These are phyloP conservation scores for Mamestra configurata DNA, from an alignment of 1,140 invertebrate species.

Conservation along the genomic window DNA sequence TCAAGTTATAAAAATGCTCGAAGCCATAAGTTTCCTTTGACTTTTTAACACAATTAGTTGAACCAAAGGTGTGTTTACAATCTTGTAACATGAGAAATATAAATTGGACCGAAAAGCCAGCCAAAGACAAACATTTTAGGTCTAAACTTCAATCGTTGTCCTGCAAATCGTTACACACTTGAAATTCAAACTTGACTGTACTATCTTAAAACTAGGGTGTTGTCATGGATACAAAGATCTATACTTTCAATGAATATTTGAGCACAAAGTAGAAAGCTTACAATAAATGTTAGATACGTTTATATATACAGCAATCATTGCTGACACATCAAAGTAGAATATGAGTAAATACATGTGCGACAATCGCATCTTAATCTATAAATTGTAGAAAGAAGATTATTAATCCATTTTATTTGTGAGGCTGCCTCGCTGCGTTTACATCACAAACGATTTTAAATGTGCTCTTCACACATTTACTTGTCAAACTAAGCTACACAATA, in stretches of 20 bases:
- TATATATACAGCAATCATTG: neutral
- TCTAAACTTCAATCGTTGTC: neutral
- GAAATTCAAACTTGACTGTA: conserved; percentile 32
- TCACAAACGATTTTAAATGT: neutral
- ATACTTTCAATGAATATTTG: conserved; percentile 57
- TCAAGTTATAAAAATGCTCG: too few species aligned
- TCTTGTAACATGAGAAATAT: neutral
- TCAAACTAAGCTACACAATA: neutral
- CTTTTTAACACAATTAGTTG: too few species aligned
- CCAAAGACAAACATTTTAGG: neutral
- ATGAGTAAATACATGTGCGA: conserved; percentile 1
- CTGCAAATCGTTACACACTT: conserved; percentile 5
- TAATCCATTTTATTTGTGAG: conserved; percentile 12
- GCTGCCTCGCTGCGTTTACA: conserved; percentile 16
- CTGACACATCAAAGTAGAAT: neutral
- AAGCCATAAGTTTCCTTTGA: too few species aligned
- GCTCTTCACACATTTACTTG: neutral
- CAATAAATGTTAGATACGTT: conserved; percentile 7
- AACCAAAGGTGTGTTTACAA: too few species aligned
- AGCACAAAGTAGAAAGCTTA: conserved; percentile 48
- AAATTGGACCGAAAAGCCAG: neutral
- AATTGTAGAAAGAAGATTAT: conserved; percentile 15
- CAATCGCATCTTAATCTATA: conserved; percentile 23
- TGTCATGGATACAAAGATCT: conserved; percentile 62
- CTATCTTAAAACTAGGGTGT: conserved; percentile 51